A percentile compares a stretch with the other conserved stretches of the same genome.
phyloP scores from a whole-genome alignment of 2,113 vertebrate genomes.

The Setophaga petechia region DNA sequence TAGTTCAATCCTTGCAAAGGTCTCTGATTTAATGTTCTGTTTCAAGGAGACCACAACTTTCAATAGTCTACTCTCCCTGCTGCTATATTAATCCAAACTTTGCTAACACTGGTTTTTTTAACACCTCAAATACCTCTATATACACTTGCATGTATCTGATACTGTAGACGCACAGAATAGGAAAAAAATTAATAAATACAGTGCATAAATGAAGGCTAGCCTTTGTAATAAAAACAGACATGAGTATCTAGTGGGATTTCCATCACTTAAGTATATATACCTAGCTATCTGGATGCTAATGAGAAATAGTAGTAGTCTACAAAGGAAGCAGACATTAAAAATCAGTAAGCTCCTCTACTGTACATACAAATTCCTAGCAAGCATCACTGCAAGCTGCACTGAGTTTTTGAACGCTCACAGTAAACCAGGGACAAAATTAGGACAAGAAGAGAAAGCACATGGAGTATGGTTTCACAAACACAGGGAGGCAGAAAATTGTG shows the following conservation, averaged over 20 bases:
- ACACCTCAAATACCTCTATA: neutral
- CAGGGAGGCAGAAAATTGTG: neutral
- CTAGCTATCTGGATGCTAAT: neutral
- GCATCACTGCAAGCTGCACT: neutral
- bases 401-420: neutral
- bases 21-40: neutral
- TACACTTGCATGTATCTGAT: neutral
- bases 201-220: neutral
- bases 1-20: neutral
- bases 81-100: neutral
- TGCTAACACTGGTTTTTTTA: neutral
- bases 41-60: neutral
- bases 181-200: neutral
- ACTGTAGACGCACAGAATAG: neutral
- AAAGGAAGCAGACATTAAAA: neutral
- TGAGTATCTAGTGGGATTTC: neutral
- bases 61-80: neutral
- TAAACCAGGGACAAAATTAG: neutral
- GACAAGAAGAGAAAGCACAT: neutral
- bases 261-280: neutral
- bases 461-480: neutral
- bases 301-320: neutral
- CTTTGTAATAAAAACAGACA: neutral
- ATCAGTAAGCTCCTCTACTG: neutral
- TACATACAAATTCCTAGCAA: neutral